A percentile compares a stretch with the other conserved stretches of the same genome.
Conservation (phyloP, 2,888 invertebrate species). For the Monochamus alternatus region DNA sequence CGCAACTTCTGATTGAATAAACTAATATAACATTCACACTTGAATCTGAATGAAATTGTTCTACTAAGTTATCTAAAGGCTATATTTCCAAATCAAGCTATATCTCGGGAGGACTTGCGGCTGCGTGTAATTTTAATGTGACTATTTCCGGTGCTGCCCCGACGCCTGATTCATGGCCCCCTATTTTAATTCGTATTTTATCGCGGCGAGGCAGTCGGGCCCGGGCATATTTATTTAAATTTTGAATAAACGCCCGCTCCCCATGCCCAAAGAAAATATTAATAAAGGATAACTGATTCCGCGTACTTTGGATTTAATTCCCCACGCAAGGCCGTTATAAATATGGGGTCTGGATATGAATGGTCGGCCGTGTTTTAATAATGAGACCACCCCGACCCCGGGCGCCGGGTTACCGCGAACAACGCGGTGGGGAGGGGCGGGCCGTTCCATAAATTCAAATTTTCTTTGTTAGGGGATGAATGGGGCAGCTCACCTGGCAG, state of each 20-base stretch:
- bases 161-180: neutral
- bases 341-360: conserved; percentile 23
- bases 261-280: conserved; percentile 25
- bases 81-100: too few relatives aligned
- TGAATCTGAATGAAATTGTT: too few relatives aligned
- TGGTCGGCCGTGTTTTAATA: conserved; percentile 28
- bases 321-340: conserved; percentile 27
- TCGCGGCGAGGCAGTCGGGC: neutral
- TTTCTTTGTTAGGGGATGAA: conserved; percentile 1
- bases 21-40: too few relatives aligned
- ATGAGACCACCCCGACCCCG: conserved; percentile 1
- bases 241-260: neutral
- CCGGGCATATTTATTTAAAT: neutral
- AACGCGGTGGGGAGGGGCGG: neutral
- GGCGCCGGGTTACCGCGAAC: conserved; percentile 12
- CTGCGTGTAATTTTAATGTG: too few relatives aligned
- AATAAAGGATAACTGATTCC: conserved; percentile 38
- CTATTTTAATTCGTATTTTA: conserved; percentile 5
- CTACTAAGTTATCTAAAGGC: too few relatives aligned
- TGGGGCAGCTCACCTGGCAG: neutral
- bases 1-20: too few relatives aligned
- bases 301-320: conserved; percentile 26
- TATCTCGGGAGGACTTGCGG: too few relatives aligned
- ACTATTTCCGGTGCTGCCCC: too few relatives aligned
- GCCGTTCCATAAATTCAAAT: conserved; percentile 8